These are phyloP conservation scores for Caenorhabditis sp. DNA, from an alignment of 2,888 invertebrate genomes.

Conservation along the genomic window DNA sequence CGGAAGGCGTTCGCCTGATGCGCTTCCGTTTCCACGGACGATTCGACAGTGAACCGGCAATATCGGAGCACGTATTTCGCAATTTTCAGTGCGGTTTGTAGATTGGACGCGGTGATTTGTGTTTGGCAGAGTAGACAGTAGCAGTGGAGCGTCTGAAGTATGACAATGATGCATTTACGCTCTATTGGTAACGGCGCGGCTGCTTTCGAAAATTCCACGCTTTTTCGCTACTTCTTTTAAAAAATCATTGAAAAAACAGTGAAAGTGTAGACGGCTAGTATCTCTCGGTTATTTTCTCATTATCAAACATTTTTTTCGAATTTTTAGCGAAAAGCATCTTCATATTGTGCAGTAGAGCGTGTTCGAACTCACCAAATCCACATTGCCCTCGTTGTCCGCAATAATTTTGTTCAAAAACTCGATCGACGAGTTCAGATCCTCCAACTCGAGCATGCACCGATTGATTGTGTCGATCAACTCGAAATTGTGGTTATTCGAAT, in stretches of 20 bases:
- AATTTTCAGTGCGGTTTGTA: constrained; percentile 42
- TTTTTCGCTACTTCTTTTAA: too few species aligned
- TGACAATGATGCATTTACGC: not conserved
- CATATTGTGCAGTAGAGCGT: too few species aligned
- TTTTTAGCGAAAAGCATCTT: too few species aligned
- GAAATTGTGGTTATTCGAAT: constrained; percentile 8
- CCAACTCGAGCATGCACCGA: constrained; percentile 30
- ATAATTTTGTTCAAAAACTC: constrained; percentile 48
- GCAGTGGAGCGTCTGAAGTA: constrained; percentile 37
- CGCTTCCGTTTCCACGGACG: not conserved
- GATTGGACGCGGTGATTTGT: constrained; percentile 40
- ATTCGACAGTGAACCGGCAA: not conserved
- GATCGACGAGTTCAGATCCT: constrained; percentile 40
- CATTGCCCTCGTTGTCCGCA: constrained; percentile 6
- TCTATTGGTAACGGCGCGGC: too few species aligned
- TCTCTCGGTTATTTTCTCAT: too few species aligned
- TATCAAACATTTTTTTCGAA: not conserved
- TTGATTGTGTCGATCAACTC: constrained; percentile 39
- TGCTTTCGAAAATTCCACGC: too few species aligned
- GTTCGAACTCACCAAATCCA: constrained; percentile 12
- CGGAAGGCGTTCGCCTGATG: constrained; percentile 46
- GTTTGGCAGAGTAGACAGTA: constrained; percentile 50
- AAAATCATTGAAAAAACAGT: too few species aligned
- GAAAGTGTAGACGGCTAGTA: too few species aligned
- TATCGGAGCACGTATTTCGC: constrained; percentile 35